Percentiles rank a stretch among this genome's conserved stretches.
phyloP scores from a whole-genome alignment of 2,113 vertebrate species.

The Neogobius melanostomus region DNA sequence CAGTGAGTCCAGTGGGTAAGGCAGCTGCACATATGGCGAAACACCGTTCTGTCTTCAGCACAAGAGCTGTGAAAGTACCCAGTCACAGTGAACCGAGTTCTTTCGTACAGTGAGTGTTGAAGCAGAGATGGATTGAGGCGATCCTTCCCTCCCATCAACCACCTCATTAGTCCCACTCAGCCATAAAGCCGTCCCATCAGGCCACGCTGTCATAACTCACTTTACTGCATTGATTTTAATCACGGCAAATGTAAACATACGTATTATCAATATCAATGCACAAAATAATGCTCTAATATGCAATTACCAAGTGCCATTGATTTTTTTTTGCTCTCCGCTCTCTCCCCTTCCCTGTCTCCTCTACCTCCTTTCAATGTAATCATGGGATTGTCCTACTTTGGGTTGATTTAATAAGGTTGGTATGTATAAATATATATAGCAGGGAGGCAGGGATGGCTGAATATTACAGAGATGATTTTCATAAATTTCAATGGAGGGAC shows the following conservation, averaged over 20 bases:
- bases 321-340: conserved; percentile 72
- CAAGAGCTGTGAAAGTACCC: not conserved
- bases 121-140: conserved; percentile 72
- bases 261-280: conserved; percentile 92
- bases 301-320: conserved; percentile 92
- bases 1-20: conserved; percentile 22
- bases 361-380: conserved; percentile 77
- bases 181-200: conserved; percentile 80
- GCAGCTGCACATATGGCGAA: conserved; percentile 23
- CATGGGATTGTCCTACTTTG: conserved; percentile 72
- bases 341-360: conserved; percentile 24
- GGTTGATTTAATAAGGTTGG: conserved; percentile 93
- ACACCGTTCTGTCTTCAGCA: not conserved
- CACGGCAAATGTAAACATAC: conserved; percentile 88
- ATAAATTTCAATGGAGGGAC: conserved; percentile 85
- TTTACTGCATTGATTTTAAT: conserved; percentile 87
- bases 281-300: conserved; percentile 93
- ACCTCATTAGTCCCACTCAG: conserved; percentile 77
- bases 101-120: conserved; percentile 53
- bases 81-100: conserved; percentile 2
- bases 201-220: conserved; percentile 79
- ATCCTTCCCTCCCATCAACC: conserved; percentile 75
- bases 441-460: conserved; percentile 76
- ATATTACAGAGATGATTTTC: conserved; percentile 88
- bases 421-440: conserved; percentile 76